Base-by-base conservation (phyloP, 2,797 vertebrate species). In the Clarias fuscus region DNA sequence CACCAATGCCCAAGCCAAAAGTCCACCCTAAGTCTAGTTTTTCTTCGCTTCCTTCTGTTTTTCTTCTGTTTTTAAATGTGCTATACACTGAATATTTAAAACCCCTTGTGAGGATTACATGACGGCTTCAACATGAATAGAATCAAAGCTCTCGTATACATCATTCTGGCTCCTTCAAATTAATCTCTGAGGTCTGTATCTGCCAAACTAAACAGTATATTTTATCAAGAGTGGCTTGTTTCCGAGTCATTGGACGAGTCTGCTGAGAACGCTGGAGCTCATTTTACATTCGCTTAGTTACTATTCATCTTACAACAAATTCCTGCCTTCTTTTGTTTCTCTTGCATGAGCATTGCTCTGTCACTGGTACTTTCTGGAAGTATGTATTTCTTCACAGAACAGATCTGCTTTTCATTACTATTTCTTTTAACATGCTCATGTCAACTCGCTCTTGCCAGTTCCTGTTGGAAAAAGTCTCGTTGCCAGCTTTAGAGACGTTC, bases 21-120 rank as follows among this genome's bases (percentile, higher is more conserved):
- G 61, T 61, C 11, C 33, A 79, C 8, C 8, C 58, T 77, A 40
- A 70, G 53, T 53, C 78, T 58, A 30, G 58, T 27, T 75, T 27
- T 53, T n/a, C 37, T 37, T 56, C 61, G 15, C 58, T 30, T 61
- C 22, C 53, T 85, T 5, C 61, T 7, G n/a, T 17, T 77, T 53
- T 43, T 62, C 30, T 68, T 27, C n/a, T 27, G 11, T 62, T 20
- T 79, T 43, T 22, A 43, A 80, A 14, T 13, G 24, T 62, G 56
- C 75, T 62, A 43, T 59, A 72, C 22, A 58, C 79, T 64, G 65
- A 73, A 53, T 64, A 85, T 80, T 82, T 68, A 27, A 86, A 75
- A 58, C 24, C 27, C 80, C 18, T 65, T 40, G 7, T 18, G 30
- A 86, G 65, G 22, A 83, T 43, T 48, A 58, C 27, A 58, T 43